These are phyloP conservation scores for Diphyllodes magnificus DNA, from an alignment of 2,113 vertebrate genomes.

Conservation along the genomic window DNA sequence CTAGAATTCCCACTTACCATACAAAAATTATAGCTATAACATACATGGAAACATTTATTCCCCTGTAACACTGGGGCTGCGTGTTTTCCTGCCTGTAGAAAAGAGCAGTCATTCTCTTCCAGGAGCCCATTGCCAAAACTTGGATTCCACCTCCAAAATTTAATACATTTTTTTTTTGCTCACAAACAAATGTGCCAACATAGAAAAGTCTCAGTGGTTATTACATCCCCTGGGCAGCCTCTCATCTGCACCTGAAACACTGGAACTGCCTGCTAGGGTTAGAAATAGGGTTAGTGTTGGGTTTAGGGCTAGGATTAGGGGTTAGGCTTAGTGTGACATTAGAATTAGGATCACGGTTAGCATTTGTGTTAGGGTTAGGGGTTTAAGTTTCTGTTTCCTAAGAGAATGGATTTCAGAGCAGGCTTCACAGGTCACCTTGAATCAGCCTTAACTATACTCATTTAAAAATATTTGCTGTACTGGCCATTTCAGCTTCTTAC, in stretches of 20 bases:
- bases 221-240: background rate
- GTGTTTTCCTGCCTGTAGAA: background rate
- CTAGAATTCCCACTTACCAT: background rate
- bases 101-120: background rate
- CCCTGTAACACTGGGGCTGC: background rate
- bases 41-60: background rate
- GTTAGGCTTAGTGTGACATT: background rate
- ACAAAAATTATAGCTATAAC: background rate
- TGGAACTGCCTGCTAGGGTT: background rate
- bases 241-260: background rate
- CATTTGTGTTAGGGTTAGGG: background rate
- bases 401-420: conserved; percentile 31
- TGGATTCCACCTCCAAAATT: background rate
- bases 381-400: background rate
- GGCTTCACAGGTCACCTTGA: conserved; percentile 58
- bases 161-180: background rate
- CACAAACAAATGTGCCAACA: background rate
- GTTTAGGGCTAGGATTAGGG: background rate
- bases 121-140: background rate
- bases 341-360: background rate
- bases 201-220: background rate
- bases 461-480: conserved; percentile 50
- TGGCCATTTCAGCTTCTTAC: conserved; percentile 47
- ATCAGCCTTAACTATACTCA: conserved; percentile 52
- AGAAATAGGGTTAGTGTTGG: background rate